Evolutionary conservation across 1,140 invertebrate genomes (phyloP).

Genomic region (Drosophila trapezifrons): DNA sequence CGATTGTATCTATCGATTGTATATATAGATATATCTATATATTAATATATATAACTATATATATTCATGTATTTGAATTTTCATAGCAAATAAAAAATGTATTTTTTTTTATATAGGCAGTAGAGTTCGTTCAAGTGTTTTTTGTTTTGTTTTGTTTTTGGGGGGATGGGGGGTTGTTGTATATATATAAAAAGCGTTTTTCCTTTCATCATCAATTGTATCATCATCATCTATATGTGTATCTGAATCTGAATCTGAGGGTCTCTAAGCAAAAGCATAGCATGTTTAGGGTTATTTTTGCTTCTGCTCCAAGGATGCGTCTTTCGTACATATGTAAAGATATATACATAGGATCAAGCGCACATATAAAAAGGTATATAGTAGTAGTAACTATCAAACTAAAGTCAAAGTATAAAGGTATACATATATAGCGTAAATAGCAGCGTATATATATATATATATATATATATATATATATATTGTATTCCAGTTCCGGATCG

Average conservation of each 20-base stretch:
- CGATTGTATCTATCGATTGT: constrained; percentile 4
- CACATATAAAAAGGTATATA: constrained; percentile 18
- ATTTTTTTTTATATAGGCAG: constrained; percentile 56
- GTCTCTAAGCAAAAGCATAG: constrained; percentile 40
- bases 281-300: constrained; percentile 6
- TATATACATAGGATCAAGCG: constrained; percentile 30
- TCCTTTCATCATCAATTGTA: constrained; percentile 26
- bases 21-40: constrained; percentile 25
- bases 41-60: constrained; percentile 11
- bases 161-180: not conserved
- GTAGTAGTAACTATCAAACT: constrained; percentile 30
- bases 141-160: constrained; percentile 17
- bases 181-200: constrained; percentile 53
- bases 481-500: constrained; percentile 6
- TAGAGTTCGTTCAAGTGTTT: constrained; percentile 47
- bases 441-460: not conserved
- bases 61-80: constrained; percentile 30
- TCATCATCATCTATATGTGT: constrained; percentile 10
- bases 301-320: constrained; percentile 36
- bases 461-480: constrained; percentile 1
- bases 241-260: constrained; percentile 15
- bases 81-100: constrained; percentile 49
- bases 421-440: constrained; percentile 9
- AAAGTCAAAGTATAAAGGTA: constrained; percentile 14
- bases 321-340: constrained; percentile 21